Evolutionary conservation across 1,140 invertebrate genomes (phyloP), one percentile per base, ranked within the genome.

Genomic region (Drosophila simulans): DNA sequence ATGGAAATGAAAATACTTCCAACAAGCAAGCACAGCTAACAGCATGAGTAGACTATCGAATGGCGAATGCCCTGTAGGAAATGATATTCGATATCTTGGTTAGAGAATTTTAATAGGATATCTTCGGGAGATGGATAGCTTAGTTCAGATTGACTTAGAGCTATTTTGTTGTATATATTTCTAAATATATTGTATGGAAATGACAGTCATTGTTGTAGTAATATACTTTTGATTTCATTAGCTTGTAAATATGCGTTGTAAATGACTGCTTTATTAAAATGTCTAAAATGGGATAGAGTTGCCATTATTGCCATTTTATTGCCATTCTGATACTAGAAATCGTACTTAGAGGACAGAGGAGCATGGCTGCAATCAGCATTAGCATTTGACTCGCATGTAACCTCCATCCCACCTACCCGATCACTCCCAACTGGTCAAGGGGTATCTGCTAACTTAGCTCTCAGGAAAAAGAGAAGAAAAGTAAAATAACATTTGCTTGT

Each of bases 401-500:
- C 57, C 43, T 76, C 31, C 49, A 42, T 63, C 51, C 20, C 48
- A 48, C 42, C 35, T 45, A 40, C 35, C 43, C 68, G 25, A 70
- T 35, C 27, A 7, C 5, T 25, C 25, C 43, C 51, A 42, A 22
- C 20, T 25, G 49, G 58, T 70, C 37, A 22, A 52, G 51, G 80
- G 63, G 80, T 78, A 73, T 64, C 35, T 34, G 13, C 40, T 53
- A 58, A 55, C 59, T 54, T 77, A 68, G 66, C 40, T 42, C 13
- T 40, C 5, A 1, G 65, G 60, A 40, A 37, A 40, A 42, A 40
- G 52, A 56, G 31, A 37, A 20, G 17, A 22, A 57, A 83, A 76
- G 62, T 74, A 65, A 68, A 80, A 90, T 90, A 89, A 88, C 80
- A 80, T 85, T 90, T 80, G 84, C 84, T 85, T 85, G 80, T 88